These are phyloP conservation scores for Onychomys arenicola DNA, from an alignment of 2,797 vertebrate species.

Conservation along the genomic window DNA sequence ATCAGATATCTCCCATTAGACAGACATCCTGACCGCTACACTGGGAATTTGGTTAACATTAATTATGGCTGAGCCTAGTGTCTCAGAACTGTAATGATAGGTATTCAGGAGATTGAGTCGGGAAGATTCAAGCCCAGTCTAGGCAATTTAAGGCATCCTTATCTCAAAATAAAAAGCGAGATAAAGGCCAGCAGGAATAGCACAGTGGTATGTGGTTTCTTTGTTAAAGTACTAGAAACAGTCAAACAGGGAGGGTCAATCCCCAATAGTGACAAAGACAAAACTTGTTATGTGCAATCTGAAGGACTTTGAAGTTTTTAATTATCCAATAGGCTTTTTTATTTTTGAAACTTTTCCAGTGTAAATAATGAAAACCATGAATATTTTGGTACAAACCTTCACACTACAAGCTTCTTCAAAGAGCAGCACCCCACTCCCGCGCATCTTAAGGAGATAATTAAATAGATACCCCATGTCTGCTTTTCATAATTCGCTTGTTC, in stretches of 20 bases:
- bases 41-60: neutral
- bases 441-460: neutral
- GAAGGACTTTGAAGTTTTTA: neutral
- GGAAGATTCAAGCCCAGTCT: neutral
- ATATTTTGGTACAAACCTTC: neutral
- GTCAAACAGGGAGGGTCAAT: neutral
- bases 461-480: neutral
- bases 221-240: neutral
- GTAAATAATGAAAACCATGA: neutral
- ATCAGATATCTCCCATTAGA: neutral
- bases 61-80: neutral
- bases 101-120: neutral
- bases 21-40: neutral
- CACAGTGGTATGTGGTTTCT: neutral
- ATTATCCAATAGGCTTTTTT: neutral
- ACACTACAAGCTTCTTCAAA: neutral
- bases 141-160: neutral
- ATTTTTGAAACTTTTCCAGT: neutral
- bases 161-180: neutral
- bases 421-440: neutral
- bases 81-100: neutral
- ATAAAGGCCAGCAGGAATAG: neutral
- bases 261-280: neutral
- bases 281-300: neutral
- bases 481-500: neutral